Evolutionary conservation across 1,140 invertebrate genomes (phyloP), one percentile per base, ranked within the genome.

Genomic region (Drosophila mayri): DNA sequence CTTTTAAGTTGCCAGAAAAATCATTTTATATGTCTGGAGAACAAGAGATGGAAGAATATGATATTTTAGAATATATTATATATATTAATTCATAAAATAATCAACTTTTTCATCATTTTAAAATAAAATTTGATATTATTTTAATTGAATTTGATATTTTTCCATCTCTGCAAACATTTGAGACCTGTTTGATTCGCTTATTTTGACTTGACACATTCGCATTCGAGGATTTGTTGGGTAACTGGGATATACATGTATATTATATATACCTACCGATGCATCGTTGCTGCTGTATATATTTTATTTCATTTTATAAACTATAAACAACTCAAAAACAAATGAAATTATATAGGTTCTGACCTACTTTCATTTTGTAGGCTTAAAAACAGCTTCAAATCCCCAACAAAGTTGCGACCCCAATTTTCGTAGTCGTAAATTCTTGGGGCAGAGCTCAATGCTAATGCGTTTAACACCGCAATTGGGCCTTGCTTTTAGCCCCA

Each of bases 391-490:
- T 40, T 59, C 12, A 38, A 49, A 22, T 35, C 52, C 50, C 28
- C 30, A n/a, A 43, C 18, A 71, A 65, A 43, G 66, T 70, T 70
- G 62, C 32, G 66, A 54, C 66, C 66, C 66, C 46, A 66, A 55
- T 70, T 63, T 67, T 38, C 47, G 43, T 22, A 32, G 30, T 49
- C 64, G 52, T 68, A 68, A 44, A 67, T 67, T 67, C 22, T 44
- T 35, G n/a, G 44, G 41, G 14, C 22, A 65, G 58, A 76, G 62
- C 50, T 57, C 62, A 73, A 67, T 64, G 66, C 63, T 81, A 81
- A 81, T 81, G 64, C 66, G 62, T 81, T 85, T 82, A 79, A 85
- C 79, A 85, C 71, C 67, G 58, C 76, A 81, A 86, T 86, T 87
- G 81, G 81, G 67, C 64, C 46, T 46, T 35, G 59, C 72, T 35